Evolutionary conservation across 2,888 invertebrate genomes (phyloP), one percentile per base, ranked within the genome.

Genomic region (Leptinotarsa haldemani): DNA sequence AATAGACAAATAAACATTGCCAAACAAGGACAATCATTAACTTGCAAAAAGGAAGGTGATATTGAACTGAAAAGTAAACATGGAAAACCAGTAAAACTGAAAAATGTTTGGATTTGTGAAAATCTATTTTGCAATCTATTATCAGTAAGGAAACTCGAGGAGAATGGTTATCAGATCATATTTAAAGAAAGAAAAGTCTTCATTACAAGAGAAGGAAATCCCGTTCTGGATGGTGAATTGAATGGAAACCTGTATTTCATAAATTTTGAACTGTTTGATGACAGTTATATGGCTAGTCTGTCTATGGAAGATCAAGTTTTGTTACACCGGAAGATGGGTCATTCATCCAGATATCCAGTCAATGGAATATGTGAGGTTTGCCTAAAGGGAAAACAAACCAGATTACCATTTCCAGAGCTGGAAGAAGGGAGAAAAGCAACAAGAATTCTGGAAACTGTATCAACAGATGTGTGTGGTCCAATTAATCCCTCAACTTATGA

Each of bases 321-420:
- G 30, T 5, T 5, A 30, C 30, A 30, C 30, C 30, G 30, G 30
- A 30, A 30, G 22, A 65, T 65, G 47, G 50, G 50, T 47, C 47
- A 65, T 65, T 65, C 47, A 20, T 65, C 65, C n/a, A 16, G 18
- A 47, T 65, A 61, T 61, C 61, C 67, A 52, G 53, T 53, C 1
- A 22, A 48, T 22, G 67, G 67, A 52, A 53, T 67, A 30, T 67
- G 53, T 67, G 52, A 67, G 53, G 40, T 67, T 15, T 30, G 25
- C 47, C 53, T 67, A 13, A 67, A 67, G 53, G 53, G 52, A 0
- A 84, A 83, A 65, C 81, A 84, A 65, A 18, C 71, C 3, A 74
- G 83, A 48, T 77, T 81, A 64, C 82, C 83, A 16, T 85, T 84
- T 68, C 53, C 68, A 25, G n/a, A 25, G 22, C n/a, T 67, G 22